Evolutionary conservation across 2,113 vertebrate species (phyloP).

Genomic region (Daphoenositta chrysoptera): DNA sequence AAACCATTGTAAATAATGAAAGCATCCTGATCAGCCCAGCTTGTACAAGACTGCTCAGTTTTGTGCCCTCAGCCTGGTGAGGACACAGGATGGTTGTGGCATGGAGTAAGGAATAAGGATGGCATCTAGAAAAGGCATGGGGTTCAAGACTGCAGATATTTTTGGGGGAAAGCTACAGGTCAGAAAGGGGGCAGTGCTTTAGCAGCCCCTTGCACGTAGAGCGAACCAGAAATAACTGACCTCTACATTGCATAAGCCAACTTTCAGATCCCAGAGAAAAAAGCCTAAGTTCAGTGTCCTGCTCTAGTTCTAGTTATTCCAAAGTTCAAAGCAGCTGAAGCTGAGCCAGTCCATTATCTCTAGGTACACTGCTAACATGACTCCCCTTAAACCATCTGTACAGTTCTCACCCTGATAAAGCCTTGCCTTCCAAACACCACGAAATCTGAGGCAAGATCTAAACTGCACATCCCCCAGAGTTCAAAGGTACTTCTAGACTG

Average conservation of each 20-base stretch:
- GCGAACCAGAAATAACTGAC: neutral
- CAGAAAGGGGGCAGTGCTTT: neutral
- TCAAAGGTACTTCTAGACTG: constrained; percentile 7
- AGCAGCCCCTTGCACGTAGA: neutral
- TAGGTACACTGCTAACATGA: neutral
- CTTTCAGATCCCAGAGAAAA: neutral
- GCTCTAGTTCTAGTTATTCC: neutral
- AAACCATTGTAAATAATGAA: neutral
- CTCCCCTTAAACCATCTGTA: neutral
- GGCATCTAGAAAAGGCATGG: neutral
- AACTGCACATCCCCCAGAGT: neutral
- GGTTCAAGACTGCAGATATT: neutral
- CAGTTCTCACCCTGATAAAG: neutral
- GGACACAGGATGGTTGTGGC: neutral
- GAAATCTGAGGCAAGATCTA: neutral
- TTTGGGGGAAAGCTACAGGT: neutral
- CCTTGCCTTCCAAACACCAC: neutral
- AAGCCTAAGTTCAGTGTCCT: neutral
- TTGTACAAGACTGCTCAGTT: neutral
- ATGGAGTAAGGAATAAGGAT: neutral
- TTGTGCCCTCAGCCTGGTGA: neutral
- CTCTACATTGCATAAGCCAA: neutral
- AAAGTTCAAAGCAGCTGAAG: neutral
- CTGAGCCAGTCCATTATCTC: neutral
- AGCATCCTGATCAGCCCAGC: neutral